phyloP scores from a whole-genome alignment of 2,797 vertebrate species.

The Typhlichthys subterraneus region DNA sequence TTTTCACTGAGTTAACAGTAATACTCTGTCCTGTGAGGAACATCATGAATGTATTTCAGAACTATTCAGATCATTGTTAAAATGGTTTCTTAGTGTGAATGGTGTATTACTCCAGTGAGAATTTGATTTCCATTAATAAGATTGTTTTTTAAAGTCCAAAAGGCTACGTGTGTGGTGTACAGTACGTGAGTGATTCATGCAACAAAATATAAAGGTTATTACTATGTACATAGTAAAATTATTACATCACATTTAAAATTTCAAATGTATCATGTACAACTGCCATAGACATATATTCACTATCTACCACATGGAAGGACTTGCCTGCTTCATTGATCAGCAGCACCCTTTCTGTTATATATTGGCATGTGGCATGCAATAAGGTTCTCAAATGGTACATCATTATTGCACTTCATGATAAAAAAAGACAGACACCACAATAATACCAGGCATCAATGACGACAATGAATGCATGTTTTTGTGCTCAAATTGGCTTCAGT shows the following conservation, averaged over 20 bases:
- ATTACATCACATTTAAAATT: constrained; percentile 40
- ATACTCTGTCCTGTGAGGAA: not conserved
- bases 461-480: constrained; percentile 39
- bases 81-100: constrained; percentile 22
- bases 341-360: constrained; percentile 36
- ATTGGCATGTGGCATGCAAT: constrained; percentile 44
- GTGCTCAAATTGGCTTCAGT: constrained; percentile 40
- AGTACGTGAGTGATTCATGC: constrained; percentile 38
- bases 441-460: constrained; percentile 35
- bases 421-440: constrained; percentile 44
- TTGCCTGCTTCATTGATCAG: constrained; percentile 42
- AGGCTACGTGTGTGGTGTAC: constrained; percentile 24
- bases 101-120: constrained; percentile 10
- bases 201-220: constrained; percentile 37
- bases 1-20: not conserved
- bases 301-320: constrained; percentile 36
- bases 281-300: constrained; percentile 25
- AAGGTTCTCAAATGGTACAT: constrained; percentile 61
- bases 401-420: constrained; percentile 76
- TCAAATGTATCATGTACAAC: constrained; percentile 33
- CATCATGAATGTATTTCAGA: not conserved
- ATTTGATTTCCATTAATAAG: constrained; percentile 17
- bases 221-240: constrained; percentile 18
- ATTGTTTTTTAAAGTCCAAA: constrained; percentile 29
- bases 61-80: constrained; percentile 5